phyloP scores from a whole-genome alignment of 1,140 invertebrate species.

The Nephotettix cincticeps region DNA sequence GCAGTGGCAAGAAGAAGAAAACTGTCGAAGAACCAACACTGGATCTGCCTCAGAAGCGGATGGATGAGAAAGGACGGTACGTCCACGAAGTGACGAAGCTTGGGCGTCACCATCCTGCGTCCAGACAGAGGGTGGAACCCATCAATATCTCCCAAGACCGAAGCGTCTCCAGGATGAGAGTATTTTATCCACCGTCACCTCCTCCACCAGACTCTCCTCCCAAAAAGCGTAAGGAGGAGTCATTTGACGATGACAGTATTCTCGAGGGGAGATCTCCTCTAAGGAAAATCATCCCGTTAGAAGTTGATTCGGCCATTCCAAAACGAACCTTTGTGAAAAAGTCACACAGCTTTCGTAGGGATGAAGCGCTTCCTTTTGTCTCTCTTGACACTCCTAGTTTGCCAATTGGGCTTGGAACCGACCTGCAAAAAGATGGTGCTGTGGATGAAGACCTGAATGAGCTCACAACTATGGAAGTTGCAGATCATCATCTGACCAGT shows the following conservation, averaged over 20 bases:
- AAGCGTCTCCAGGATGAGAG: constrained; percentile 24
- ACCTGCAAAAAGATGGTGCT: not conserved
- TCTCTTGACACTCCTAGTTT: constrained; percentile 21
- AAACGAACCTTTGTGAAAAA: constrained; percentile 32
- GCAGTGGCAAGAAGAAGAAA: constrained; percentile 61
- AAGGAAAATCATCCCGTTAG: constrained; percentile 8
- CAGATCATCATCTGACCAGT: not conserved
- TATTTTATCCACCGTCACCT: constrained; percentile 30
- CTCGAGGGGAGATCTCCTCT: constrained; percentile 2
- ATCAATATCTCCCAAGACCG: constrained; percentile 51
- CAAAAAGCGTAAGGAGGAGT: not conserved
- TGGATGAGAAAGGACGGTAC: constrained; percentile 54
- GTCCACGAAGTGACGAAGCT: constrained; percentile 46
- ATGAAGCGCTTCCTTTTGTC: constrained; percentile 24
- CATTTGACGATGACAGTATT: not conserved
- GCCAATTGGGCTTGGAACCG: constrained; percentile 5
- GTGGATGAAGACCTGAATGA: not conserved
- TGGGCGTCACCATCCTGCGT: constrained; percentile 29
- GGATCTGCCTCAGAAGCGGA: constrained; percentile 49
- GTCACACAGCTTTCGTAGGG: constrained; percentile 29
- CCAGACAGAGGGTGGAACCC: constrained; percentile 53
- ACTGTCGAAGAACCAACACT: constrained; percentile 19
- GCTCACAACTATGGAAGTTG: not conserved
- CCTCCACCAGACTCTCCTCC: not conserved
- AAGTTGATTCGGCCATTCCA: constrained; percentile 18